Base-by-base conservation (phyloP, 1,140 invertebrate genomes). In the Aphidius gifuensis region DNA sequence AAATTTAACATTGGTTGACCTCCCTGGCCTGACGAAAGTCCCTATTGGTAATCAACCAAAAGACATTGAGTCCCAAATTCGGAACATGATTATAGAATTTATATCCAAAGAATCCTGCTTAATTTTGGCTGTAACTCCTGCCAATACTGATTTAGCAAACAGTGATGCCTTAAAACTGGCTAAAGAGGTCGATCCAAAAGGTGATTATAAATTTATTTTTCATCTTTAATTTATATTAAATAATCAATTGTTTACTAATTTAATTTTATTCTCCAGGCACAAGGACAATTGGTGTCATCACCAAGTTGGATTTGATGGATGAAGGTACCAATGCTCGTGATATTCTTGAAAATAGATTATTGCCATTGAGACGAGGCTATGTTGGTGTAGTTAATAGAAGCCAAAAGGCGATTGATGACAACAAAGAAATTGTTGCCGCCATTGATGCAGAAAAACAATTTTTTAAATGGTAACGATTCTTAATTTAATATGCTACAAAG, bases 301-400 rank as follows among this genome's bases (percentile, higher is more conserved):
- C 98, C 48, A 99, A 99, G 81, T 82, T 99, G 58, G 98, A 99
- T 87, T 86, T 99, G 74, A 99, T 99, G 97, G 98, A 99, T 77
- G 96, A 99, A 75, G 98, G 98, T 42, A 99, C 97, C 40, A 97
- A 99, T 85, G 97, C 97, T 7, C 85, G 94, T 58, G 97, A 99
- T 70, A 94, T 99, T 67, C 83, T 99, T 60, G 97, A 99, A 82
- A 99, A 99, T 82, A 96, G 95, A 80, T 82, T 99, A 57, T 83
- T 99, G 62, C 96, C 97, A 5, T 83, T 99, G 54, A 85, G 97
- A 63, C 86, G 98, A 74, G 95, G 96, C 8, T 98, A 98, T 75
- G 96, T 99, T 72, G 97, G 97, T 69, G 97, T 99, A 6, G 96
- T 99, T 5, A 99, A 99, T 82, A 88, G 98, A 71, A 97, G 95